These are phyloP conservation scores for Muscina levida DNA, from an alignment of 2,888 invertebrate genomes.

Conservation along the genomic window DNA sequence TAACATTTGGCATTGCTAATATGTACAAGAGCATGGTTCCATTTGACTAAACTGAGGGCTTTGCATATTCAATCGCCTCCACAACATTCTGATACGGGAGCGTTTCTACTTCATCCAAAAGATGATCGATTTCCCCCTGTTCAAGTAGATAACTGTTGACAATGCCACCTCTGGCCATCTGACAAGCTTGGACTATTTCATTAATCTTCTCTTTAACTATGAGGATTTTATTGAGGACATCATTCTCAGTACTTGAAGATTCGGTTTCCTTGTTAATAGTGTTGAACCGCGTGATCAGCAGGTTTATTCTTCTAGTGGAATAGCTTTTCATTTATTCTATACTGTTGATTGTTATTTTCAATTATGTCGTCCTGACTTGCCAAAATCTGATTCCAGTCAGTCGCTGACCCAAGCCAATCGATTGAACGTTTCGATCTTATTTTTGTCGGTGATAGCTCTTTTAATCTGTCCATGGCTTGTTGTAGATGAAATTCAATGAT, in stretches of 20 bases:
- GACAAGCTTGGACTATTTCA: slow-evolving; percentile 14
- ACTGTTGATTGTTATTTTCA: slow-evolving; percentile 8
- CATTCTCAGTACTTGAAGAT: neutral
- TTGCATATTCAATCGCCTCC: slow-evolving; percentile 49
- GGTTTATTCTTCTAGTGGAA: neutral
- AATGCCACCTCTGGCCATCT: slow-evolving; percentile 48
- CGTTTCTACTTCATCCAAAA: slow-evolving; percentile 48
- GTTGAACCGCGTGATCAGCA: neutral
- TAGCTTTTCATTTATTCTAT: slow-evolving; percentile 1
- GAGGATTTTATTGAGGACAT: neutral
- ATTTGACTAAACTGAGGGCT: slow-evolving; percentile 7
- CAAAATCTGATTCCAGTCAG: too few relatives aligned
- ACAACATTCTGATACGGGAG: slow-evolving; percentile 59
- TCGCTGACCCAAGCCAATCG: too few relatives aligned
- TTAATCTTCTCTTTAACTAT: slow-evolving; percentile 45
- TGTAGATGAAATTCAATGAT: too few relatives aligned
- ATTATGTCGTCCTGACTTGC: neutral
- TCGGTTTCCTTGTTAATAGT: neutral
- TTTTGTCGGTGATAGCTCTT: too few relatives aligned
- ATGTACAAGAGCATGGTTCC: neutral
- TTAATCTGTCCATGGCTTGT: too few relatives aligned
- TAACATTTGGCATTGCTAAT: too few relatives aligned
- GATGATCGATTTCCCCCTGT: slow-evolving; percentile 33
- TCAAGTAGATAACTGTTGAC: slow-evolving; percentile 51
- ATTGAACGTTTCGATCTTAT: too few relatives aligned